A percentile compares a stretch with the other conserved stretches of the same genome.
Evolutionary conservation across 2,888 invertebrate genomes (phyloP).

Genomic region (Zaprionus obscuricornis): DNA sequence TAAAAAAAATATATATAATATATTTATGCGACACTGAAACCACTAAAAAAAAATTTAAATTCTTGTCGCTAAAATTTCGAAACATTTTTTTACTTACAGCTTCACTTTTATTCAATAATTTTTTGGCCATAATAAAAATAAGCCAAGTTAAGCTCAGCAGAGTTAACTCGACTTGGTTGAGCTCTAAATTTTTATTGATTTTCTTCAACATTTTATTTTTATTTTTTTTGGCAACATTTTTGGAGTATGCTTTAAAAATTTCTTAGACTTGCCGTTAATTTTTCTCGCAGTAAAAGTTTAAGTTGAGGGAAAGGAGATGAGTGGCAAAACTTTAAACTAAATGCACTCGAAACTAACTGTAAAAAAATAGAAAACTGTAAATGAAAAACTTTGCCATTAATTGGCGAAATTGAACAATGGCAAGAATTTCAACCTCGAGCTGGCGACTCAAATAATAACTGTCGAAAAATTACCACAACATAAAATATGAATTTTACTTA

Average conservation of each 20-base stretch:
- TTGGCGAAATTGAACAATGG: constrained; percentile 39
- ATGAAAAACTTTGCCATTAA: constrained; percentile 52
- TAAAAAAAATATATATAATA: constrained; percentile 31
- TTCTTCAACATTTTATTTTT: constrained; percentile 21
- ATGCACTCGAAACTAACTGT: constrained; percentile 48
- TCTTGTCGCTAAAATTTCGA: constrained; percentile 40
- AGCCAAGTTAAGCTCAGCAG: too few relatives aligned
- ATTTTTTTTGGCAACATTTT: constrained; percentile 27
- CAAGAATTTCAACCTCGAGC: background rate
- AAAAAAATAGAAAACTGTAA: constrained; percentile 55
- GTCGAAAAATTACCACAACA: constrained; percentile 25
- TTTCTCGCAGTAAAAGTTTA: constrained; percentile 8
- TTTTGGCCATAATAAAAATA: constrained; percentile 9
- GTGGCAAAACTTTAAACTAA: constrained; percentile 43
- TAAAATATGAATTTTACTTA: background rate
- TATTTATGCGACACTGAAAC: constrained; percentile 36
- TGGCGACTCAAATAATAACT: constrained; percentile 22
- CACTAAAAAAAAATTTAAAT: constrained; percentile 27
- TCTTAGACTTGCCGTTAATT: constrained; percentile 30
- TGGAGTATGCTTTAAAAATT: constrained; percentile 34
- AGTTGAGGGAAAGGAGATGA: constrained; percentile 23
- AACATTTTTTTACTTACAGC: constrained; percentile 43
- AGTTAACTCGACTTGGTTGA: too few relatives aligned
- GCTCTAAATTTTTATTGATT: constrained; percentile 53
- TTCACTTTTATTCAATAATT: constrained; percentile 9